These are phyloP conservation scores for Amia ocellicauda DNA, from an alignment of 2,113 vertebrate species.

Conservation along the genomic window DNA sequence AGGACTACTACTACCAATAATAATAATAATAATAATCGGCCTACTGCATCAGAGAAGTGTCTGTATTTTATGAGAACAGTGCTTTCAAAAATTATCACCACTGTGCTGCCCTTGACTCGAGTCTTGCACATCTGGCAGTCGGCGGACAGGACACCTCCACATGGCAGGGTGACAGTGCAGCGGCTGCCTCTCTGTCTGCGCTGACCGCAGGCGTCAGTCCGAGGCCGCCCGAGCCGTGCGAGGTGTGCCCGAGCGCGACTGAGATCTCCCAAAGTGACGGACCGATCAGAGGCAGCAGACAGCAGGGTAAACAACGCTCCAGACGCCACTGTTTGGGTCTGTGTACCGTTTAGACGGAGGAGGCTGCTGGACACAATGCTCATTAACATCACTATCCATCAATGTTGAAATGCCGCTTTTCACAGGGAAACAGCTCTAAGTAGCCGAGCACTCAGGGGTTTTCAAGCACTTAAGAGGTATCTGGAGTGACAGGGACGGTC, in stretches of 20 bases:
- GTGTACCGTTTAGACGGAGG: neutral
- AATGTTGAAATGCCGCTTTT: neutral
- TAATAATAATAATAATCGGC: no score
- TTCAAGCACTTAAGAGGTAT: neutral
- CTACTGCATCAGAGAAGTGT: no score
- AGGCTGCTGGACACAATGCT: neutral
- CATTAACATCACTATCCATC: constrained; percentile 4
- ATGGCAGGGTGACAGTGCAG: no score
- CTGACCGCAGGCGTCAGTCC: no score
- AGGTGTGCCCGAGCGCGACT: neutral
- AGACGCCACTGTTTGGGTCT: no score
- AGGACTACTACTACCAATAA: no score
- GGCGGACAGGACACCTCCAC: no score
- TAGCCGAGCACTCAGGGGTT: neutral
- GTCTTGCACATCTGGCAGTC: no score
- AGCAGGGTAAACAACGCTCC: neutral
- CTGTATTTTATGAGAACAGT: no score
- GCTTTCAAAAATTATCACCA: no score
- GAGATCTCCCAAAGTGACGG: neutral
- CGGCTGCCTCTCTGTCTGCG: neutral
- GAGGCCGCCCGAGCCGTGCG: no score
- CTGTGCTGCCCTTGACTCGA: no score
- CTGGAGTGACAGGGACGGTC: constrained; percentile 7
- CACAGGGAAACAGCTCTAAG: neutral
- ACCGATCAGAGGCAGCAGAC: neutral